Percentiles rank a stretch among this genome's conserved stretches.
phyloP scores from a whole-genome alignment of 2,113 vertebrate species.

The Eleginops maclovinus region DNA sequence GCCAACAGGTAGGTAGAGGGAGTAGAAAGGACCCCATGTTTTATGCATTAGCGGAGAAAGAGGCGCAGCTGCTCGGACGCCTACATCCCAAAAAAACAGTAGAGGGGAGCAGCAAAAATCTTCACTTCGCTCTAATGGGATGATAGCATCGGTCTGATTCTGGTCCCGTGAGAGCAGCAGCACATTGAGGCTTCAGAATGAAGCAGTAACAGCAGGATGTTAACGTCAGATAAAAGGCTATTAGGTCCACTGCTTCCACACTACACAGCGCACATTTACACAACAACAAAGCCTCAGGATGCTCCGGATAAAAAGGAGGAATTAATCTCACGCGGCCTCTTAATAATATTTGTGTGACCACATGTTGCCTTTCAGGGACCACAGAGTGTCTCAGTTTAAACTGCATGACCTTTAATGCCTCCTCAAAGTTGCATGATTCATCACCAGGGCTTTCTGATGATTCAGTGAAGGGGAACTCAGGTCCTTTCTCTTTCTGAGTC shows the following conservation, averaged over 20 bases:
- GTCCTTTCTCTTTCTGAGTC: background rate
- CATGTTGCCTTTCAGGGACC: background rate
- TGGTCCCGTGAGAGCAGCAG: background rate
- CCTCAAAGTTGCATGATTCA: conserved; percentile 9
- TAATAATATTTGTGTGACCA: background rate
- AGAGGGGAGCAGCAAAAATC: background rate
- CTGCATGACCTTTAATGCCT: conserved; percentile 30
- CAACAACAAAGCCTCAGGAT: conserved; percentile 29
- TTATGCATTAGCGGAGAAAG: conserved; percentile 34
- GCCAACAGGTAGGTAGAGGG: conserved; percentile 32
- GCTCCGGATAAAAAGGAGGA: conserved; percentile 21
- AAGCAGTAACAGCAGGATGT: conserved; percentile 28
- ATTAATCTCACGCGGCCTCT: background rate
- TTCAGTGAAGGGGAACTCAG: no score
- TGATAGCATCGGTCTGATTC: conserved; percentile 8
- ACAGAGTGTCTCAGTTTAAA: background rate
- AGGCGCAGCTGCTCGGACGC: conserved; percentile 27
- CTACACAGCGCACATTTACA: conserved; percentile 37
- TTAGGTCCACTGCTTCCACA: conserved; percentile 28
- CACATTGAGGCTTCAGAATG: background rate
- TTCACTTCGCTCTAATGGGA: background rate
- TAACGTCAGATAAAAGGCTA: conserved; percentile 33
- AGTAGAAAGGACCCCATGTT: conserved; percentile 46
- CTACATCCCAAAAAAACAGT: background rate
- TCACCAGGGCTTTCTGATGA: conserved; percentile 5